These are phyloP conservation scores for Erpornis zantholeuca DNA, from an alignment of 2,113 vertebrate genomes.

Conservation along the genomic window DNA sequence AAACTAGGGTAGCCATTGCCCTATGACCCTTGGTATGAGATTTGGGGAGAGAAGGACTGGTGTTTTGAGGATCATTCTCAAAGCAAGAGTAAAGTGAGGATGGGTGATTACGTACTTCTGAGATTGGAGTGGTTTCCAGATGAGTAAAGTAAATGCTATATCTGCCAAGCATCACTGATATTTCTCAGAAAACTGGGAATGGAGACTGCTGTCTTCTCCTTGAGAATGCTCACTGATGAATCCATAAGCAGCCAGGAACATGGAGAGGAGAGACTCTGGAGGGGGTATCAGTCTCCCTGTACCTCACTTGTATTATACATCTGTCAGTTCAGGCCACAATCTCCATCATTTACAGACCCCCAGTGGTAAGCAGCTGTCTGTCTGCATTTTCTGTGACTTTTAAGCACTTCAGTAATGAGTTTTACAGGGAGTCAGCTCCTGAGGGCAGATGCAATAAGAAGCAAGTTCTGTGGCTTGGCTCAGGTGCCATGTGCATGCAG, in stretches of 20 bases:
- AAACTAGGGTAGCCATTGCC: not conserved
- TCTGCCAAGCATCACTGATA: not conserved
- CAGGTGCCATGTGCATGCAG: not conserved
- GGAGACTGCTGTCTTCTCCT: not conserved
- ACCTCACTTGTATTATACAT: not conserved
- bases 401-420: conserved; percentile 25
- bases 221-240: not conserved
- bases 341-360: conserved; percentile 9
- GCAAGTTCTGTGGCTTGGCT: not conserved
- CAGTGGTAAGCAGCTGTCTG: conserved; percentile 40
- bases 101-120: not conserved
- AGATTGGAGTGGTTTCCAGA: not conserved
- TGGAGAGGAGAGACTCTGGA: not conserved
- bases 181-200: not conserved
- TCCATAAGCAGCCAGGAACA: not conserved
- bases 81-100: not conserved
- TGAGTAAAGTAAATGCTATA: not conserved
- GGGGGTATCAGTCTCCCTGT: not conserved
- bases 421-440: not conserved
- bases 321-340: not conserved
- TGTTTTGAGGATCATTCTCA: not conserved
- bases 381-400: conserved; percentile 23
- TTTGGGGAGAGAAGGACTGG: not conserved
- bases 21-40: not conserved
- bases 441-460: not conserved